Percentiles rank a stretch among this genome's conserved stretches.
Evolutionary conservation across 2,888 invertebrate genomes (phyloP).

Genomic region (Meganola albula): DNA sequence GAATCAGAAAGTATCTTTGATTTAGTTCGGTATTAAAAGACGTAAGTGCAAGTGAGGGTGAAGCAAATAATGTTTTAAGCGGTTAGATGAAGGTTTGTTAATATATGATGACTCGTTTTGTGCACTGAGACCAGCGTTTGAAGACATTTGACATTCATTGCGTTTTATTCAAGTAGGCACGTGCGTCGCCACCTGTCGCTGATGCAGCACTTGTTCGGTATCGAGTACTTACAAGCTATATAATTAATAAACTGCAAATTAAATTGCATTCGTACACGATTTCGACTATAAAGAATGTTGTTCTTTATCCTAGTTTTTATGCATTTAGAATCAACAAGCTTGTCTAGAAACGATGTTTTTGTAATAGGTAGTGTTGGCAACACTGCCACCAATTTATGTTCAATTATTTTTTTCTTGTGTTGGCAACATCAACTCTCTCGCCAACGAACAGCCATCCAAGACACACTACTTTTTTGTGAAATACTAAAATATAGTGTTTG

Average conservation of each 20-base stretch:
- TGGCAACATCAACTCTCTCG: no score
- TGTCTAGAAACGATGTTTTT: no score
- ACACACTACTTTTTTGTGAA: no score
- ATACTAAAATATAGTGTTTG: not conserved
- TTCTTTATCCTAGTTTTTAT: no score
- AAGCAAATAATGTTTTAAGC: conserved; percentile 40
- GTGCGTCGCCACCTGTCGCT: conserved; percentile 73
- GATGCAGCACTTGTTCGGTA: conserved; percentile 56
- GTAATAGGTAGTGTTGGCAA: no score
- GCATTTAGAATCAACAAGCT: no score
- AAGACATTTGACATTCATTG: conserved; percentile 74
- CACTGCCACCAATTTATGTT: no score
- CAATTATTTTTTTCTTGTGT: no score
- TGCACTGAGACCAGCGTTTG: conserved; percentile 31
- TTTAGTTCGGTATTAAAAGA: conserved; percentile 34
- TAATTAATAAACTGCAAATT: conserved; percentile 29
- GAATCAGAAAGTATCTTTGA: conserved; percentile 73
- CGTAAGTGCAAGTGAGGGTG: conserved; percentile 34
- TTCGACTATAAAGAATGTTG: no score
- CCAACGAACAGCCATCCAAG: no score
- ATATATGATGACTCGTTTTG: conserved; percentile 15
- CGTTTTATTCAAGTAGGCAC: conserved; percentile 70
- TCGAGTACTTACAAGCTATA: conserved; percentile 19
- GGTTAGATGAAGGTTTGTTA: conserved; percentile 37
- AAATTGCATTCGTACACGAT: conserved; percentile 22